Evolutionary conservation across 2,888 invertebrate species (phyloP), one percentile per base, ranked within the genome.

Genomic region (Helobdella robusta): DNA sequence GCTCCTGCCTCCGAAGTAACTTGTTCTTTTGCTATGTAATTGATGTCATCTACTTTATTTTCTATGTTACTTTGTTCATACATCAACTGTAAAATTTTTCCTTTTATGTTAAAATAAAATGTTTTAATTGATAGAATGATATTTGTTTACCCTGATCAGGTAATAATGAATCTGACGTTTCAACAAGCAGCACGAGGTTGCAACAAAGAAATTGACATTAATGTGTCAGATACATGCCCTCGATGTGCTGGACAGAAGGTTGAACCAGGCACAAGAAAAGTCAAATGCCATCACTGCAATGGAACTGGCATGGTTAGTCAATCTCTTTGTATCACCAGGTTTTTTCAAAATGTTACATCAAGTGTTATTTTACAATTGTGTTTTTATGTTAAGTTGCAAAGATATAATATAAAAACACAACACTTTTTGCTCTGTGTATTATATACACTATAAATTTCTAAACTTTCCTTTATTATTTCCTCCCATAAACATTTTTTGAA

Each of bases 171-270:
- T 75, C 81, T 98, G 71, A 86, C 87, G 0, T 98, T 99, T 78
- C 91, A 95, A 84, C 82, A 84, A 73, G 95, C 98, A 5, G 95
- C 94, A 0, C 84, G 94, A 2, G 98, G 98, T 40, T 86, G 91
- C 0, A 93, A 92, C 79, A 98, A 97, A 80, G 91, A 94, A 59
- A 84, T 97, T 0, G 50, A 85, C 70, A 82, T 98, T 2, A 97
- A 97, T 80, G 87, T 95, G 0, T 85, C 93, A 8, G 97, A 97
- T 76, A 87, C 86, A 0, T 99, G 98, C 78, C 85, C 86, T 0
- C 90, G 89, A 77, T 99, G 98, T 78, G 78, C 80, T 50, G 98
- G 98, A 0, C 82, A 84, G 1, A 85, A 89, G 67, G 88, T 89
- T 75, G 93, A 94, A 76, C 87, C 85, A 0, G 97, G 98, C n/a